Evolutionary conservation across 2,888 invertebrate species (phyloP), one percentile per base, ranked within the genome.

Genomic region (Blera fallax): DNA sequence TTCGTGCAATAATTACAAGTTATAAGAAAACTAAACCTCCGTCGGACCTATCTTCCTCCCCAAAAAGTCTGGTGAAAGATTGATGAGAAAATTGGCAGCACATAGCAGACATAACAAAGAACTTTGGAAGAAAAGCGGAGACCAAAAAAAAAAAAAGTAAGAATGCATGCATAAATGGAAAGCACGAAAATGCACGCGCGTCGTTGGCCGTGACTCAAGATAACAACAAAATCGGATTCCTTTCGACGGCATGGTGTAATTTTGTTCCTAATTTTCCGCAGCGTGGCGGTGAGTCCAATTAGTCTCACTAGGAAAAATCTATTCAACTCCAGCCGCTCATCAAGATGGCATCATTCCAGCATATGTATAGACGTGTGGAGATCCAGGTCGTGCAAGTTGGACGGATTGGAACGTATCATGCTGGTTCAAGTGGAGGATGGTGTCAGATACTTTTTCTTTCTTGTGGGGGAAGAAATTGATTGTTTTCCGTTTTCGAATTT

Each of bases 251-350:
- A 48, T 58, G 58, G 58, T 65, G 58, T 65, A 82, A 82, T 82
- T 78, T 82, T 82, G 70, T 77, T 29, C 70, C 77, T 82, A 82
- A 82, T 82, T 82, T 82, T 82, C 82, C 77, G 65, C 65, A 40
- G 72, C 74, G 50, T 62, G 70, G 64, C 77, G 58, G 34, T 82
- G 65, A 70, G 70, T 82, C 82, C 77, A 82, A 82, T 82, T 82
- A 82, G 82, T 82, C 72, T 70, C 82, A 81, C 76, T 69, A 81
- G 67, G 67, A 58, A 67, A 67, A 80, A 65, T 21, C 58, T 50
- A 65, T 80, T 52, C 76, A 62, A 45, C 64, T 70, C 40, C 14
- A 32, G 37, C 43, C 56, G 50, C 76, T 82, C 69, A 76, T 70
- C 64, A 77, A 72, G 56, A 70, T 70, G 48, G 40, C 16, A 82